Evolutionary conservation across 2,888 invertebrate species (phyloP).

Genomic region (Hoplodrina blanda): DNA sequence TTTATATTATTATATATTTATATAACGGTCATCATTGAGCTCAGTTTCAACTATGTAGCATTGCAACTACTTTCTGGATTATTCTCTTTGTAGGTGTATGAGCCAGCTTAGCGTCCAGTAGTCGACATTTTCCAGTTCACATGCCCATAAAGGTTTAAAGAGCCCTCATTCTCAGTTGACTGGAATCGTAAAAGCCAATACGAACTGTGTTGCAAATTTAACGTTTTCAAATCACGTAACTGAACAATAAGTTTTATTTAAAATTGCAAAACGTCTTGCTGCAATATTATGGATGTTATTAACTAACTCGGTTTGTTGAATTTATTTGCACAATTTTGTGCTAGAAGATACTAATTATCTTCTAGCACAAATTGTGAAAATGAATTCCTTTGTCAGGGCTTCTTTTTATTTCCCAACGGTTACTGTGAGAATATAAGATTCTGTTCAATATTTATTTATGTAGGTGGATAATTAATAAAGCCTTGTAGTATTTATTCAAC

Average conservation of each 20-base stretch:
- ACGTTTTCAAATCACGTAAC: conserved; percentile 17
- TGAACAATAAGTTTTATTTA: conserved; percentile 17
- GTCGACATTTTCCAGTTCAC: conserved; percentile 12
- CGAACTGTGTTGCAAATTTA: conserved; percentile 7
- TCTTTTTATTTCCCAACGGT: conserved; percentile 39
- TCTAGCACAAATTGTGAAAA: too few relatives aligned
- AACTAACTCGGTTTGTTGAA: conserved; percentile 18
- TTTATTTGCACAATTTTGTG: conserved; percentile 29
- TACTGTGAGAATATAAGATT: conserved; percentile 13
- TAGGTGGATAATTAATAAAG: conserved; percentile 9
- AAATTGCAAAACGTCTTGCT: conserved; percentile 29
- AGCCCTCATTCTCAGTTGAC: conserved; percentile 28
- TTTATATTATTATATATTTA: not conserved
- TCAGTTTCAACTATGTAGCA: not conserved
- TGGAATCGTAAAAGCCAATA: conserved; percentile 11
- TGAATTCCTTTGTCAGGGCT: conserved; percentile 9
- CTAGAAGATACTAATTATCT: conserved; percentile 22
- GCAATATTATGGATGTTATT: conserved; percentile 25
- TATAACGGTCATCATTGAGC: not conserved
- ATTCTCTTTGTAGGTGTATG: conserved; percentile 16
- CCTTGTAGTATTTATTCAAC: conserved; percentile 3
- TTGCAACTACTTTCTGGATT: conserved; percentile 9
- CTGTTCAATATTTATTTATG: conserved; percentile 27
- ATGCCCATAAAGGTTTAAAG: conserved; percentile 9
- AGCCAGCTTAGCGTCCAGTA: conserved; percentile 1